Conservation (phyloP, 1,140 invertebrate species). For the Zaprionus kolodkinae region DNA sequence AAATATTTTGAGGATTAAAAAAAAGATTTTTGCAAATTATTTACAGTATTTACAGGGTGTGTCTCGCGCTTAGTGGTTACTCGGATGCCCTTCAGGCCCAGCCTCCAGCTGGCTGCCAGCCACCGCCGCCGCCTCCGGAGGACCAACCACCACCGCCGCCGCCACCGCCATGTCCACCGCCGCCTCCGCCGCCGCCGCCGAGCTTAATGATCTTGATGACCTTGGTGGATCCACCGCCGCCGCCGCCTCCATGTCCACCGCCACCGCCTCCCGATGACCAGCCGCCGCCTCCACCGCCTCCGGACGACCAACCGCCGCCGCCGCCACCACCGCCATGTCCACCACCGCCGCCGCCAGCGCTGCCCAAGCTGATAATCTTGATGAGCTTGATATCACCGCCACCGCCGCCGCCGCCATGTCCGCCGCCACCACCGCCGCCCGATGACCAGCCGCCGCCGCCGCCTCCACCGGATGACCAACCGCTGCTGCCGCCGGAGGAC, state of each 20-base stretch:
- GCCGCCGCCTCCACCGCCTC: conserved; percentile 48
- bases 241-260: conserved; percentile 44
- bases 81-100: conserved; percentile 61
- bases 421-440: conserved; percentile 55
- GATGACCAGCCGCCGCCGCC: conserved; percentile 61
- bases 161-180: conserved; percentile 44
- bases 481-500: conserved; percentile 42
- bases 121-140: conserved; percentile 59
- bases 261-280: conserved; percentile 33
- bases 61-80: background rate
- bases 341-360: conserved; percentile 55
- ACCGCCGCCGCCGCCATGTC: conserved; percentile 63
- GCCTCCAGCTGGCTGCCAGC: conserved; percentile 78
- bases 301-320: conserved; percentile 44
- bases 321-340: conserved; percentile 52
- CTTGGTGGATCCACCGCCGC: conserved; percentile 58
- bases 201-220: conserved; percentile 66
- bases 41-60: conserved; percentile 71
- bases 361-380: conserved; percentile 59
- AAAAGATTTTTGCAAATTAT: conserved; percentile 49
- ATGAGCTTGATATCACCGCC: conserved; percentile 57
- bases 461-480: conserved; percentile 51
- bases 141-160: conserved; percentile 53
- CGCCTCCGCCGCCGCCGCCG: conserved; percentile 41
- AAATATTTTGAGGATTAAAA: conserved; percentile 27